Conservation (phyloP, 1,140 invertebrate genomes). For the Bombus soroeensis region DNA sequence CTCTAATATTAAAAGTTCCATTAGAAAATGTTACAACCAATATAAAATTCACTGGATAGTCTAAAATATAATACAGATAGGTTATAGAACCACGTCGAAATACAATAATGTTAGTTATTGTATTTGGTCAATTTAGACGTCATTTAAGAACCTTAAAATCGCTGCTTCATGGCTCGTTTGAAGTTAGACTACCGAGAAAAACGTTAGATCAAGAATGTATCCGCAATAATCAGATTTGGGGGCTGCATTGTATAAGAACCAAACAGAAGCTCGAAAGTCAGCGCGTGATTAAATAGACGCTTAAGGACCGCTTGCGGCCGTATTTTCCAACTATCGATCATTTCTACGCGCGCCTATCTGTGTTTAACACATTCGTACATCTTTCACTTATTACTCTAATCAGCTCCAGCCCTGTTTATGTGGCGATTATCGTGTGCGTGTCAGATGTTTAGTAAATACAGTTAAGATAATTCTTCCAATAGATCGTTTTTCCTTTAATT, state of each 20-base stretch:
- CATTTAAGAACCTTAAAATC: background rate
- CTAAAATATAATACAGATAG: background rate
- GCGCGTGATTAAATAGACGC: conserved; percentile 38
- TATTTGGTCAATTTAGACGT: background rate
- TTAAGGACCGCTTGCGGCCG: conserved; percentile 3
- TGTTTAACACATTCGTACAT: conserved; percentile 15
- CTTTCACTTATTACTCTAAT: conserved; percentile 44
- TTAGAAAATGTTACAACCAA: background rate
- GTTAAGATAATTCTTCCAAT: background rate
- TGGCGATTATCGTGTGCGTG: conserved; percentile 8
- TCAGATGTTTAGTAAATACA: background rate
- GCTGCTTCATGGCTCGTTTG: background rate
- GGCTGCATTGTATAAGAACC: conserved; percentile 29
- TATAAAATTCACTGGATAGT: background rate
- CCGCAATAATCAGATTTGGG: conserved; percentile 18
- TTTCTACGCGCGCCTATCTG: conserved; percentile 16
- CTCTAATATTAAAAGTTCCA: background rate
- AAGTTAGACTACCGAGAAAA: background rate
- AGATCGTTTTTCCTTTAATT: background rate
- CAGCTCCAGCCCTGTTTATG: conserved; percentile 23
- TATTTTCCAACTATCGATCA: conserved; percentile 36
- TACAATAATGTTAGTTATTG: background rate
- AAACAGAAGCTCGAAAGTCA: conserved; percentile 41
- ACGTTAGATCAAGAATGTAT: conserved; percentile 30
- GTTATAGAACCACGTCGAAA: background rate